A percentile compares a stretch with the other conserved stretches of the same genome.
Evolutionary conservation across 1,140 invertebrate genomes (phyloP).

Genomic region (Phortica variegata): DNA sequence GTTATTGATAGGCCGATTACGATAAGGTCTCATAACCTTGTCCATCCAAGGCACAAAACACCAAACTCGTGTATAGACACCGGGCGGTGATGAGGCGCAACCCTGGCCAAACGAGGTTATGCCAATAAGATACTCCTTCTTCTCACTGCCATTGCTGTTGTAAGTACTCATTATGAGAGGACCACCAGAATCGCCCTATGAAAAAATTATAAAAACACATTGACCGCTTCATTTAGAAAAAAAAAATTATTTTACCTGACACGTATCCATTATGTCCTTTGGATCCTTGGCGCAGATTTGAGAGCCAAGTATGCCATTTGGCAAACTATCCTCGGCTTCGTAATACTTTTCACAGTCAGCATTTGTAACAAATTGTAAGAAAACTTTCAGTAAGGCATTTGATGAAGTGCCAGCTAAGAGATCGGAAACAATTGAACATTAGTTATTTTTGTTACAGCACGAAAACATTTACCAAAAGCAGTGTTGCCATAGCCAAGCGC

Average conservation of each 20-base stretch:
- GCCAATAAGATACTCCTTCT: conserved; percentile 71
- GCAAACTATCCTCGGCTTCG: neutral
- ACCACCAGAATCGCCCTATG: too few relatives aligned
- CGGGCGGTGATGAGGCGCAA: conserved; percentile 72
- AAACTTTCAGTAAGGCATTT: conserved; percentile 4
- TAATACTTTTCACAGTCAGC: neutral
- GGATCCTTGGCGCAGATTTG: too few relatives aligned
- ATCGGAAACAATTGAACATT: too few relatives aligned
- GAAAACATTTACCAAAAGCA: conserved; percentile 12
- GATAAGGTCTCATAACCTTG: too few relatives aligned
- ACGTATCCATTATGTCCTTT: too few relatives aligned
- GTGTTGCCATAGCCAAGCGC: conserved; percentile 16
- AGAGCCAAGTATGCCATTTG: neutral
- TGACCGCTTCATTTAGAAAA: too few relatives aligned
- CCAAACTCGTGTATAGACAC: conserved; percentile 65
- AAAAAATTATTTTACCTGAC: conserved; percentile 68
- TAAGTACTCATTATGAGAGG: conserved; percentile 65
- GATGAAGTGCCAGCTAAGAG: neutral
- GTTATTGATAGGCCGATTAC: too few relatives aligned
- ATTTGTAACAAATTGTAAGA: conserved; percentile 1
- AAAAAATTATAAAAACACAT: too few relatives aligned
- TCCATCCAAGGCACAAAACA: conserved; percentile 67
- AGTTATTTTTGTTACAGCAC: too few relatives aligned
- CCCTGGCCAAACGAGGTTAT: conserved; percentile 76
- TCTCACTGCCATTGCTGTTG: conserved; percentile 61